Evolutionary conservation across 2,888 invertebrate species (phyloP).

Genomic region (Zaprionus obscuricornis): DNA sequence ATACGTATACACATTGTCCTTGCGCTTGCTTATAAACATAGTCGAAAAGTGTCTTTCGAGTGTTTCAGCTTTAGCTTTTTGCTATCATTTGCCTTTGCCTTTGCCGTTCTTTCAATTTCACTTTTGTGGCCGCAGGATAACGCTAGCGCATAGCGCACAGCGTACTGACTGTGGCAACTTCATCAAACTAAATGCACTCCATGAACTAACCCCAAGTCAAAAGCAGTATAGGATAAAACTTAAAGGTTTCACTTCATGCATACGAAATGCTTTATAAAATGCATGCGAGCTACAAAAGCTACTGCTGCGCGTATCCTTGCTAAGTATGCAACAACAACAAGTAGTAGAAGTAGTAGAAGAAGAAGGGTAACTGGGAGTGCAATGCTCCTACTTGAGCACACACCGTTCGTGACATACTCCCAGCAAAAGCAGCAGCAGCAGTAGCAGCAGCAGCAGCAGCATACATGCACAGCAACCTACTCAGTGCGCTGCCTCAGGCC

Average conservation of each 20-base stretch:
- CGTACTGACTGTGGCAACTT: slow-evolving; percentile 51
- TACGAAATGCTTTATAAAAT: too few relatives aligned
- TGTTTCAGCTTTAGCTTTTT: slow-evolving; percentile 9
- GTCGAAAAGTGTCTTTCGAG: slow-evolving; percentile 17
- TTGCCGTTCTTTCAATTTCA: slow-evolving; percentile 54
- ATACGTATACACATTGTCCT: slow-evolving; percentile 56
- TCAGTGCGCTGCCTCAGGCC: slow-evolving; percentile 30
- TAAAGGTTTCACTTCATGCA: slow-evolving; percentile 74
- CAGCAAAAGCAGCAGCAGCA: slow-evolving; percentile 42
- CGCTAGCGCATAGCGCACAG: neutral
- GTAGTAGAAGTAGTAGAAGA: slow-evolving; percentile 4
- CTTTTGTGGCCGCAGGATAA: slow-evolving; percentile 57
- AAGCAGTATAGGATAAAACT: slow-evolving; percentile 53
- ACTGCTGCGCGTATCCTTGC: too few relatives aligned
- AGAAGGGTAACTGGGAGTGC: slow-evolving; percentile 55
- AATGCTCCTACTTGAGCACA: slow-evolving; percentile 76
- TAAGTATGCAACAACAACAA: slow-evolving; percentile 15
- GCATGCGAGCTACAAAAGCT: slow-evolving; percentile 36
- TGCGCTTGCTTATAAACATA: slow-evolving; percentile 37
- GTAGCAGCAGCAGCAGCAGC: slow-evolving; percentile 42
- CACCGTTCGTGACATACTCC: slow-evolving; percentile 79
- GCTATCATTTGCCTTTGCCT: neutral
- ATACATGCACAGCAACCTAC: slow-evolving; percentile 15
- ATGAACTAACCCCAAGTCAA: slow-evolving; percentile 46
- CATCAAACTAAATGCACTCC: slow-evolving; percentile 70